Percentiles rank a stretch among this genome's conserved stretches.
These are phyloP conservation scores for Daphoenositta chrysoptera DNA, from an alignment of 2,113 vertebrate species.

Conservation along the genomic window DNA sequence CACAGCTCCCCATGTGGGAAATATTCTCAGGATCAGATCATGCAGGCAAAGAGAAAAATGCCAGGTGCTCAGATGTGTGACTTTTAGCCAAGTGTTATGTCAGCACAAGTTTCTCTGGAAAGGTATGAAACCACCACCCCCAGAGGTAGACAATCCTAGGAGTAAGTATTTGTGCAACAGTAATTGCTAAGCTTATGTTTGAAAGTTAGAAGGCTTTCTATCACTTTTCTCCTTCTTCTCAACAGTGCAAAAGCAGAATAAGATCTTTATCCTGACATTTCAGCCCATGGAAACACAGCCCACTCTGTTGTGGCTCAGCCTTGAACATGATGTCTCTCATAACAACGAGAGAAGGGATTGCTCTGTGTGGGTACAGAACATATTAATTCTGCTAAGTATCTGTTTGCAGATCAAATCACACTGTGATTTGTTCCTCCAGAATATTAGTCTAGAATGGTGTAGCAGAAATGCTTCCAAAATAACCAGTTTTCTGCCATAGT, in stretches of 20 bases:
- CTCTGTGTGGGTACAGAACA: neutral
- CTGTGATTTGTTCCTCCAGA: neutral
- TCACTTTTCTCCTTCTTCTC: neutral
- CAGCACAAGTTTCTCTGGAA: neutral
- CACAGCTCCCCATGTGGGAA: fast-evolving
- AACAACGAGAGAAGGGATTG: neutral
- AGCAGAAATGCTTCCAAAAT: neutral
- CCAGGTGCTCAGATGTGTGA: neutral
- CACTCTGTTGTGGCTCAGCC: neutral
- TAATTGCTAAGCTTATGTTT: neutral
- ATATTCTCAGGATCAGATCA: neutral
- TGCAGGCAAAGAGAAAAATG: neutral
- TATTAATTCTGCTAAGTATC: neutral
- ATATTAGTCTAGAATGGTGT: neutral
- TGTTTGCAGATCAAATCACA: neutral
- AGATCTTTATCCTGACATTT: neutral
- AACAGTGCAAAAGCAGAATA: neutral
- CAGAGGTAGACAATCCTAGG: neutral
- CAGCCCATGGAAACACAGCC: neutral
- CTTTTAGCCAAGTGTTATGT: neutral
- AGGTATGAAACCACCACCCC: neutral
- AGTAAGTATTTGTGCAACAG: neutral
- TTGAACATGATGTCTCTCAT: neutral
- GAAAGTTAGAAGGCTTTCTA: neutral
- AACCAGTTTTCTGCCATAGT: neutral